phyloP scores from a whole-genome alignment of 2,888 invertebrate genomes.

The Drosophila maculinotata region DNA sequence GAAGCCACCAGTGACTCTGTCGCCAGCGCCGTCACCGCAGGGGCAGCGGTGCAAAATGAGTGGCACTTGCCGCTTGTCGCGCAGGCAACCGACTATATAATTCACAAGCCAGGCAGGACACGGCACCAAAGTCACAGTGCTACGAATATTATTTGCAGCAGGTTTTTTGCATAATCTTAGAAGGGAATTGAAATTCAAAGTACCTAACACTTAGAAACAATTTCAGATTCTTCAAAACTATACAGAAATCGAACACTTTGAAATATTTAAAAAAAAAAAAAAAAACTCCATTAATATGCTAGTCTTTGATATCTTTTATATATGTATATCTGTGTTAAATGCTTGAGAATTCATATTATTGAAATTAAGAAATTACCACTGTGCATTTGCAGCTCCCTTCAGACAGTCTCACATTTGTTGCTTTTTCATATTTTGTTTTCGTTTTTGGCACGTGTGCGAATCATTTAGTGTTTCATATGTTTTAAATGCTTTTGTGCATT shows the following conservation, averaged over 20 bases:
- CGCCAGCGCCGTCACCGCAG: not conserved
- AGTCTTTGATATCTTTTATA: too few species aligned
- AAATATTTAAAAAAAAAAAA: too few species aligned
- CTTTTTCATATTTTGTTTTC: slow-evolving; percentile 2
- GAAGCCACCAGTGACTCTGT: not conserved
- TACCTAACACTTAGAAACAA: too few species aligned
- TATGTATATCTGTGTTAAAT: too few species aligned
- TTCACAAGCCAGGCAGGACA: slow-evolving; percentile 32
- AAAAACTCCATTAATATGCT: not conserved
- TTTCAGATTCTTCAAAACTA: too few species aligned
- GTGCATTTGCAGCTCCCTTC: slow-evolving; percentile 11
- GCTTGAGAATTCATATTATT: too few species aligned
- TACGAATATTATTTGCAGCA: not conserved
- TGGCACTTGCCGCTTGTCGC: slow-evolving; percentile 45
- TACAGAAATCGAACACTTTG: too few species aligned
- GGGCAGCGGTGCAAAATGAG: slow-evolving; percentile 40
- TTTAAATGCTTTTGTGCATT: slow-evolving; percentile 46
- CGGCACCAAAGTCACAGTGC: slow-evolving; percentile 12
- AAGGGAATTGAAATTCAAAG: too few species aligned
- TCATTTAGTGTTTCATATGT: slow-evolving; percentile 55
- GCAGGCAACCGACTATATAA: slow-evolving; percentile 46
- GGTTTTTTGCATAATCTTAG: too few species aligned
- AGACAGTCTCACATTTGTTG: slow-evolving; percentile 3
- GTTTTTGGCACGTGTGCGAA: slow-evolving; percentile 47
- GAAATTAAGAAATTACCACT: slow-evolving; percentile 12